Percentiles rank a stretch among this genome's conserved stretches.
phyloP scores from a whole-genome alignment of 1,140 invertebrate genomes.

The Drosophila pandora region DNA sequence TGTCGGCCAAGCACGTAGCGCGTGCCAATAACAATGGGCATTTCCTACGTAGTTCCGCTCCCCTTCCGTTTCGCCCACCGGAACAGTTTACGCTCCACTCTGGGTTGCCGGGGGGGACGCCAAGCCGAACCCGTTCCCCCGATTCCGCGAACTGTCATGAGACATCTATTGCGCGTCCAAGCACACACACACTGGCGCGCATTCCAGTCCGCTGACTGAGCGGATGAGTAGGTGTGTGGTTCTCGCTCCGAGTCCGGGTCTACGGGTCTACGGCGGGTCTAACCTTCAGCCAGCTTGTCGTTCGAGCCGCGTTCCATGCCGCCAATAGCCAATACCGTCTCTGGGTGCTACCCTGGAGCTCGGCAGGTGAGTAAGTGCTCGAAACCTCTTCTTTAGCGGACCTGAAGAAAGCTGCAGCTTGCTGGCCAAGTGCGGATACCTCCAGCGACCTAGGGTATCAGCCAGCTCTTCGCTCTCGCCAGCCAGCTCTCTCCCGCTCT shows the following conservation, averaged over 20 bases:
- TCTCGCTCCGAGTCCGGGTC: constrained; percentile 4
- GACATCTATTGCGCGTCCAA: constrained; percentile 21
- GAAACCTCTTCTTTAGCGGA: too few relatives aligned
- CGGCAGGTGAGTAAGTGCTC: not conserved
- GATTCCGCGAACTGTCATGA: constrained; percentile 51
- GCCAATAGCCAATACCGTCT: not conserved
- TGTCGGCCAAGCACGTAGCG: constrained; percentile 30
- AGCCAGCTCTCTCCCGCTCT: constrained; percentile 10
- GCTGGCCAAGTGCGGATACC: not conserved
- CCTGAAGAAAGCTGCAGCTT: too few relatives aligned
- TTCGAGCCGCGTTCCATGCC: constrained; percentile 27
- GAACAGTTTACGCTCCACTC: constrained; percentile 30
- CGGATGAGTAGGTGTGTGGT: constrained; percentile 30
- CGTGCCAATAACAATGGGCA: constrained; percentile 47
- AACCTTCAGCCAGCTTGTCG: constrained; percentile 54
- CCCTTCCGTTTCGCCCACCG: constrained; percentile 27
- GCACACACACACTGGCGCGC: not conserved
- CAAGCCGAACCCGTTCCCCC: constrained; percentile 16
- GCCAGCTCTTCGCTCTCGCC: constrained; percentile 12
- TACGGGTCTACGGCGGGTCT: constrained; percentile 36
- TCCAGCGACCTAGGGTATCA: constrained; percentile 2
- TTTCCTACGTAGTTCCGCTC: constrained; percentile 46
- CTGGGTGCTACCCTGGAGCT: constrained; percentile 6
- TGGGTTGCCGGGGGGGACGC: constrained; percentile 13
- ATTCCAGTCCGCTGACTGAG: constrained; percentile 19